Evolutionary conservation across 2,113 vertebrate genomes (phyloP), one percentile per base, ranked within the genome.

Genomic region (Chascanopsetta lugubris): DNA sequence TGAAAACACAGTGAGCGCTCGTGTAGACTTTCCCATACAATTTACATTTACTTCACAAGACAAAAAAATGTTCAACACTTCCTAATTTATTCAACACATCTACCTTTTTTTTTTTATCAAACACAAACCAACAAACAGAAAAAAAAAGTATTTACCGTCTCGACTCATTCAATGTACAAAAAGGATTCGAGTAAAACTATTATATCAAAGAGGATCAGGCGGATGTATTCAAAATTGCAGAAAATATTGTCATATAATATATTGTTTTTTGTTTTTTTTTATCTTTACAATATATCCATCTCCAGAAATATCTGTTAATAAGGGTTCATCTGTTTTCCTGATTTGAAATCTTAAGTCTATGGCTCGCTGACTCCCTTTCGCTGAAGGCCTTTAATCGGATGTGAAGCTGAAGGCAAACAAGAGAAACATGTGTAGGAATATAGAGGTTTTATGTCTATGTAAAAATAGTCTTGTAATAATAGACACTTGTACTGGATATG

Each of bases 1-100:
- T 72, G 61, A 69, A 83, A 85, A 87, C 82, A 89, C 84, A 85
- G 84, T 85, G 79, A 87, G 82, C 65, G 54, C 75, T 83, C 74
- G 58, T 82, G 68, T 73, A 69, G 74, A 83, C 77, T 83, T 85
- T 60, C 84, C 75, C 79, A 72, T 75, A 89, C 61, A 82, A 89
- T 88, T 85, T 87, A 91, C 87, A 90, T 84, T 85, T 78, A 90
- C 79, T 88, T 88, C 88, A 92, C 90, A 67, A 85, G 79, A 87
- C 81, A 83, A 82, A 80, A 86, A 85, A 83, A 81, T 73, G 71
- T 87, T 85, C 57, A 77, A 88, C 81, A 87, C 70, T 77, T 85
- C 61, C 81, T 87, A 89, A 90, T 62, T 80, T 83, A 82, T 88
- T 84, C 61, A 90, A 81, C 78, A 88, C 83, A 34, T 75, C 74